Evolutionary conservation across 2,888 invertebrate species (phyloP).

Genomic region (Drosophila kokeensis): DNA sequence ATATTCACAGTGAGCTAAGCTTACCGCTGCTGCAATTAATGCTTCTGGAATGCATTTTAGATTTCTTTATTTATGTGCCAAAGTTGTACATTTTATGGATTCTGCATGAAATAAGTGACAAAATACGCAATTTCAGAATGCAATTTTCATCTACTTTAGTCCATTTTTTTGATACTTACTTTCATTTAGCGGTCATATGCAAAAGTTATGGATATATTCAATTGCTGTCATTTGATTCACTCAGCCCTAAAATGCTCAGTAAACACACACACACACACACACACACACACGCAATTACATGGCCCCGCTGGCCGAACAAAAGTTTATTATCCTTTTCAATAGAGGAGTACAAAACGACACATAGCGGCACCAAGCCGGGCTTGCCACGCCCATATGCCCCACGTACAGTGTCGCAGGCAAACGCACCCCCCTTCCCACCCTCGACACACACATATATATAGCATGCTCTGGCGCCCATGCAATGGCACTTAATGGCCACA

Average conservation of each 20-base stretch:
- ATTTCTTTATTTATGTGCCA: background rate
- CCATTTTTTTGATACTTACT: conserved; percentile 1
- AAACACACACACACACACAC: conserved; percentile 13
- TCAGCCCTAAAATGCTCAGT: conserved; percentile 24
- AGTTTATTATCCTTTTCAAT: conserved; percentile 74
- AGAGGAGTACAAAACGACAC: conserved; percentile 45
- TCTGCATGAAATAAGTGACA: background rate
- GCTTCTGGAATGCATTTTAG: background rate
- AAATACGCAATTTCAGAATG: background rate
- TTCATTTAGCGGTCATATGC: background rate
- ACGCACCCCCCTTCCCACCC: conserved; percentile 14
- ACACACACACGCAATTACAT: conserved; percentile 6
- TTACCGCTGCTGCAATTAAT: background rate
- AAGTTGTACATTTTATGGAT: background rate
- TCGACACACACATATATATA: conserved; percentile 7
- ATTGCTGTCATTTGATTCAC: conserved; percentile 33
- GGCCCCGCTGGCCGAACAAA: conserved; percentile 33
- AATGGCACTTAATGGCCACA: conserved; percentile 65
- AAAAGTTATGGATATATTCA: conserved; percentile 21
- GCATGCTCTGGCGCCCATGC: conserved; percentile 55
- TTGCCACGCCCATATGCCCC: conserved; percentile 41
- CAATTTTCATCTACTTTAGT: background rate
- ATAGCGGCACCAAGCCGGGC: conserved; percentile 35
- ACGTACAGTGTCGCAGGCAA: conserved; percentile 4
- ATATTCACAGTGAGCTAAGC: background rate